These are phyloP conservation scores for Apteryx mantelli DNA, from an alignment of 2,113 vertebrate genomes.

Conservation along the genomic window DNA sequence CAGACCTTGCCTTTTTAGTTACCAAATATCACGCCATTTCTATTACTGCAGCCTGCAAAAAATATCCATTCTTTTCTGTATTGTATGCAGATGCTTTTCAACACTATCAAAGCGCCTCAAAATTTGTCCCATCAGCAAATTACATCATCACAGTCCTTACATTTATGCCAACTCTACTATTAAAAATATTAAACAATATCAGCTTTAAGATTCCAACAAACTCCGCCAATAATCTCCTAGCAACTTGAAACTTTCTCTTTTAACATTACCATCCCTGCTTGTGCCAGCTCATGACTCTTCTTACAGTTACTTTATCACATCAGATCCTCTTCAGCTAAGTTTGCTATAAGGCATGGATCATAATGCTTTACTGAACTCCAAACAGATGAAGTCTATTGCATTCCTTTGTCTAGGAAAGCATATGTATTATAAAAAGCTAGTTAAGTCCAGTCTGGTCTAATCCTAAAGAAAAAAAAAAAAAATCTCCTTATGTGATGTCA, in stretches of 20 bases:
- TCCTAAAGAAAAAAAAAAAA: background rate
- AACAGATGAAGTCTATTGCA: background rate
- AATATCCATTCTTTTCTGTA: background rate
- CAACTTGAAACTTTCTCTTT: background rate
- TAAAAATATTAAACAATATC: background rate
- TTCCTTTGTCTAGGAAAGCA: background rate
- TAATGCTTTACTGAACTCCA: background rate
- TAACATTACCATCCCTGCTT: background rate
- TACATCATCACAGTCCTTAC: background rate
- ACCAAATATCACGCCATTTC: background rate
- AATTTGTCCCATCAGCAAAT: background rate
- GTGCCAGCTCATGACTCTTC: background rate
- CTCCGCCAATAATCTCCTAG: background rate
- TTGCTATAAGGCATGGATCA: background rate
- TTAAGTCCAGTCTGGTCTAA: background rate
- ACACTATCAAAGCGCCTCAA: background rate
- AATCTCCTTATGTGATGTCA: background rate
- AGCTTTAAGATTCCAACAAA: background rate
- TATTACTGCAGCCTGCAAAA: background rate
- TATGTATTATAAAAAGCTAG: background rate
- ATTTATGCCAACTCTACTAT: background rate
- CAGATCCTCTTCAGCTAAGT: background rate
- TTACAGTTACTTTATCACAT: background rate
- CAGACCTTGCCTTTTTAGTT: background rate
- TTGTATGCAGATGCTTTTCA: background rate